Evolutionary conservation across 2,797 vertebrate genomes (phyloP).

Genomic region (Hippocampus kuda): DNA sequence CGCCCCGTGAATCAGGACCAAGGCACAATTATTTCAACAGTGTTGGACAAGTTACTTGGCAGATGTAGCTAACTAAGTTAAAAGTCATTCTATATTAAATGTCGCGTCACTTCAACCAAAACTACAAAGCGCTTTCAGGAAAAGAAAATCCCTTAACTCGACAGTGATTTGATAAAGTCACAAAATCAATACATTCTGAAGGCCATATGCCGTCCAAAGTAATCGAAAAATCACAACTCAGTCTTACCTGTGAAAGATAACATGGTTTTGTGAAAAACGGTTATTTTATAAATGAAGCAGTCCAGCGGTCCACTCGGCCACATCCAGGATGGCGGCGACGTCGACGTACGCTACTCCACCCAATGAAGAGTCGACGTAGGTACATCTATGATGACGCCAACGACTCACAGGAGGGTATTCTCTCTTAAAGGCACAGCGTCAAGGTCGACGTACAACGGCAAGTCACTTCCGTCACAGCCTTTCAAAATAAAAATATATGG

Average conservation of each 20-base stretch:
- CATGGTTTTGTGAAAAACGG: background rate
- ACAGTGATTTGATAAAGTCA: no score
- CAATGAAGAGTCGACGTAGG: background rate
- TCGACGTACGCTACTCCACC: background rate
- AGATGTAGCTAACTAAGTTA: no score
- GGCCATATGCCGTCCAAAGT: background rate
- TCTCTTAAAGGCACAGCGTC: conserved; percentile 31
- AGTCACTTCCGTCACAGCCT: conserved; percentile 2
- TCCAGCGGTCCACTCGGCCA: background rate
- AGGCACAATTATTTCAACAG: no score
- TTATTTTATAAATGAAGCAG: background rate
- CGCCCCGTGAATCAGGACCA: no score
- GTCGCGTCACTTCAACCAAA: no score
- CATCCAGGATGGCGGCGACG: conserved; percentile 5
- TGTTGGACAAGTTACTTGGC: no score
- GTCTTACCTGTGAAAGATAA: background rate
- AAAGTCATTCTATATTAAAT: no score
- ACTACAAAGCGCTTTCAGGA: no score
- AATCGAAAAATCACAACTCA: background rate
- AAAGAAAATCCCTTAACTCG: no score
- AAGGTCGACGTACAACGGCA: background rate
- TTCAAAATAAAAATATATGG: background rate
- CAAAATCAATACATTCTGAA: no score
- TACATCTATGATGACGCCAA: background rate
- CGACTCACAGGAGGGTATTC: background rate